Conservation (phyloP, 2,797 vertebrate genomes). For the Lithobates pipiens region DNA sequence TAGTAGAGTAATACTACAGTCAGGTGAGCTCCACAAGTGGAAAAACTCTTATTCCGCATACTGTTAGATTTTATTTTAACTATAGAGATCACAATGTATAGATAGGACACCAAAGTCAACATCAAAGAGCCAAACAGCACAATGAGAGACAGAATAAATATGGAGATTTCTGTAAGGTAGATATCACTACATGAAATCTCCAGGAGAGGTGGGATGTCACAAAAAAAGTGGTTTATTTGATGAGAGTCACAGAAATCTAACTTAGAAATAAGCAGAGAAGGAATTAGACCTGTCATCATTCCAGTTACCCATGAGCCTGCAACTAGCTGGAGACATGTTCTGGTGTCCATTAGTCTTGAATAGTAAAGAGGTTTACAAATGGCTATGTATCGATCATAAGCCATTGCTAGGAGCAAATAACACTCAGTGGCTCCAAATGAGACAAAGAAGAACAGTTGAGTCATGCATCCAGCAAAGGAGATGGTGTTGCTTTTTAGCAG, state of each 20-base stretch:
- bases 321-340: slow-evolving; percentile 60
- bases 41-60: slow-evolving; percentile 37
- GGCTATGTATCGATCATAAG: slow-evolving; percentile 65
- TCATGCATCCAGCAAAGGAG: slow-evolving; percentile 52
- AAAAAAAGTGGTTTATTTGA: slow-evolving; percentile 58
- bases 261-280: slow-evolving; percentile 40
- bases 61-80: slow-evolving; percentile 31
- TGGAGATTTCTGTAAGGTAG: slow-evolving; percentile 47
- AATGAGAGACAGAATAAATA: slow-evolving; percentile 49
- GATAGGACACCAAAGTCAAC: slow-evolving; percentile 53
- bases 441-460: slow-evolving; percentile 61
- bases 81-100: slow-evolving; percentile 46
- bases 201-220: slow-evolving; percentile 56
- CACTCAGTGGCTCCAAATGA: slow-evolving; percentile 63
- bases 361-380: slow-evolving; percentile 67
- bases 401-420: slow-evolving; percentile 66
- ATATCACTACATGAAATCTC: slow-evolving; percentile 57
- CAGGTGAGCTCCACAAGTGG: slow-evolving; percentile 57
- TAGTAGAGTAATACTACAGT: slow-evolving; percentile 61
- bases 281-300: slow-evolving; percentile 57
- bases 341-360: slow-evolving; percentile 62
- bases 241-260: slow-evolving; percentile 58
- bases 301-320: slow-evolving; percentile 64
- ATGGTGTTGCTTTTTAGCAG: slow-evolving; percentile 21
- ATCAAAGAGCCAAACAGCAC: slow-evolving; percentile 50